These are phyloP conservation scores for Trichogramma dendrolimi DNA, from an alignment of 2,888 invertebrate genomes.

Conservation along the genomic window DNA sequence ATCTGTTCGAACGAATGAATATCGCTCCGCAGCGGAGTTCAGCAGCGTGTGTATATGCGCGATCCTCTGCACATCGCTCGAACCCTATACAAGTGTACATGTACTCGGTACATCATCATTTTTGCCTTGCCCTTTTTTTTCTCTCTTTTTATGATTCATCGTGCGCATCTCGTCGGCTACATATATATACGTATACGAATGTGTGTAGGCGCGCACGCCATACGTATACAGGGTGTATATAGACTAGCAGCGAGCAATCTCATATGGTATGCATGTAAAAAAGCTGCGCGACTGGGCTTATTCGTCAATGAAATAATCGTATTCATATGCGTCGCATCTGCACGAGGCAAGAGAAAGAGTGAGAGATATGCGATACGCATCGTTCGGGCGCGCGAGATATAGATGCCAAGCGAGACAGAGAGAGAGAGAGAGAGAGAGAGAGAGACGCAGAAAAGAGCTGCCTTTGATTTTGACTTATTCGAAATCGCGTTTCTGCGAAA, in stretches of 20 bases:
- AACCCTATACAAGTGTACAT: no score
- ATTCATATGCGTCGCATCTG: conserved; percentile 5
- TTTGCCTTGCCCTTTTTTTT: conserved; percentile 2
- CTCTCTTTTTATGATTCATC: neutral
- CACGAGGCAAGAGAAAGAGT: neutral
- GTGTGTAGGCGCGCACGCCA: no score
- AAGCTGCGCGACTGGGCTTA: conserved; percentile 24
- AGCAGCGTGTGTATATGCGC: neutral
- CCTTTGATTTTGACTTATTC: no score
- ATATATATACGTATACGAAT: no score
- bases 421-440: no score
- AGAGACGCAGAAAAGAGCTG: no score
- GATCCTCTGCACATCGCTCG: neutral
- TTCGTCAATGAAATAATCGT: conserved; percentile 36
- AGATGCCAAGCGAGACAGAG: no score
- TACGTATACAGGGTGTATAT: no score
- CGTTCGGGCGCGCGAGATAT: no score
- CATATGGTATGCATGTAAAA: conserved; percentile 41
- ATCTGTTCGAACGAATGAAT: neutral
- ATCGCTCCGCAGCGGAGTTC: neutral
- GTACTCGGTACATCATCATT: no score
- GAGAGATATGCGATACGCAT: neutral
- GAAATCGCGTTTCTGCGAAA: no score
- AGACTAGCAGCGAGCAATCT: conserved; percentile 16
- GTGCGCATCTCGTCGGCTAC: neutral